Conservation (phyloP, 2,113 vertebrate genomes). For the Rhinoptilus africanus region DNA sequence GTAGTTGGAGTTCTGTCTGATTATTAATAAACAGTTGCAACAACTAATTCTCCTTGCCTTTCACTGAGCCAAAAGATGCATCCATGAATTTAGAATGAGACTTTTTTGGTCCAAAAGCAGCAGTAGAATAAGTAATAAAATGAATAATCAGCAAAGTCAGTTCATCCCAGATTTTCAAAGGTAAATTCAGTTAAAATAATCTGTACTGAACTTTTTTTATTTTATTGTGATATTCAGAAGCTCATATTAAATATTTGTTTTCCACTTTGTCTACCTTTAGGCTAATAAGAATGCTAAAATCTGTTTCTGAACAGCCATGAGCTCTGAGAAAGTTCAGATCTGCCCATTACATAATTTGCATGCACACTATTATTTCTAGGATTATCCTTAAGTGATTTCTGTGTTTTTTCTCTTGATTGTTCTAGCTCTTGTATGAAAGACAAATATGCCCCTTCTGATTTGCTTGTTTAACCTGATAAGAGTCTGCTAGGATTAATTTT, state of each 20-base stretch:
- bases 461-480: constrained; percentile 16
- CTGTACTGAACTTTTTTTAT: background rate
- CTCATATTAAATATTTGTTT: background rate
- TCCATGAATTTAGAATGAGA: background rate
- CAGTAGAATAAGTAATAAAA: background rate
- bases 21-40: background rate
- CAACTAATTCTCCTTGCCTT: background rate
- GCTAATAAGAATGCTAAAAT: background rate
- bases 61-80: background rate
- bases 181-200: background rate
- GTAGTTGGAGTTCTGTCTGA: background rate
- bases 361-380: background rate
- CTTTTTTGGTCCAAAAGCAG: background rate
- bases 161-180: background rate
- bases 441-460: background rate
- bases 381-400: background rate
- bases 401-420: background rate
- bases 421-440: background rate
- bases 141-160: background rate
- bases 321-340: background rate
- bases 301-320: background rate
- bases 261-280: background rate
- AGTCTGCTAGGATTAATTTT: background rate
- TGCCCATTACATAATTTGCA: background rate
- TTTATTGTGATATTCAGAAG: background rate